Conservation (phyloP, 2,888 invertebrate species). For the Papilio demoleus region DNA sequence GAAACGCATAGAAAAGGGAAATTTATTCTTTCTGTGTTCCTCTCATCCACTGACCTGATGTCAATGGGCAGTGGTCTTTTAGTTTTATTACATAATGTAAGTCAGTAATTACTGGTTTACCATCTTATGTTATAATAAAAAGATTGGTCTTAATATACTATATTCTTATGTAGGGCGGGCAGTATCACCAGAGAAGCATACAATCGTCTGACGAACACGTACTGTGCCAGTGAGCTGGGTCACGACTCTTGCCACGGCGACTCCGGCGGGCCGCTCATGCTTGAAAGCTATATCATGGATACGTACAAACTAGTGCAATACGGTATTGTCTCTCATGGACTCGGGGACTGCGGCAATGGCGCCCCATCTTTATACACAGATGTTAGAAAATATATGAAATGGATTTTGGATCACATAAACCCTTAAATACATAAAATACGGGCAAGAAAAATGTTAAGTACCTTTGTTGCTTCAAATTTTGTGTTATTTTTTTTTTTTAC, state of each 20-base stretch:
- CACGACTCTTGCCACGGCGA: slow-evolving; percentile 86
- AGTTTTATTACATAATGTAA: too few relatives aligned
- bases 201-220: neutral
- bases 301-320: slow-evolving; percentile 48
- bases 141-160: neutral
- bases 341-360: slow-evolving; percentile 53
- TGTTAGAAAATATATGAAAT: slow-evolving; percentile 63
- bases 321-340: slow-evolving; percentile 52
- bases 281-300: slow-evolving; percentile 41
- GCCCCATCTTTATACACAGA: slow-evolving; percentile 71
- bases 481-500: too few relatives aligned
- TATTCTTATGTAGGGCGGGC: neutral
- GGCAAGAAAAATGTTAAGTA: too few relatives aligned
- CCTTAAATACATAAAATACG: slow-evolving; percentile 37
- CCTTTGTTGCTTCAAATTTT: too few relatives aligned
- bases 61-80: too few relatives aligned
- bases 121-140: too few relatives aligned
- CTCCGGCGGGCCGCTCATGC: slow-evolving; percentile 86
- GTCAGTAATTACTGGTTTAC: too few relatives aligned
- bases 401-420: slow-evolving; percentile 60
- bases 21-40: too few relatives aligned
- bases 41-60: too few relatives aligned
- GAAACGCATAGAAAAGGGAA: too few relatives aligned
- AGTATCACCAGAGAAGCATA: neutral
- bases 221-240: slow-evolving; percentile 62